Evolutionary conservation across 2,888 invertebrate genomes (phyloP).

Genomic region (Quadroppia sp.): DNA sequence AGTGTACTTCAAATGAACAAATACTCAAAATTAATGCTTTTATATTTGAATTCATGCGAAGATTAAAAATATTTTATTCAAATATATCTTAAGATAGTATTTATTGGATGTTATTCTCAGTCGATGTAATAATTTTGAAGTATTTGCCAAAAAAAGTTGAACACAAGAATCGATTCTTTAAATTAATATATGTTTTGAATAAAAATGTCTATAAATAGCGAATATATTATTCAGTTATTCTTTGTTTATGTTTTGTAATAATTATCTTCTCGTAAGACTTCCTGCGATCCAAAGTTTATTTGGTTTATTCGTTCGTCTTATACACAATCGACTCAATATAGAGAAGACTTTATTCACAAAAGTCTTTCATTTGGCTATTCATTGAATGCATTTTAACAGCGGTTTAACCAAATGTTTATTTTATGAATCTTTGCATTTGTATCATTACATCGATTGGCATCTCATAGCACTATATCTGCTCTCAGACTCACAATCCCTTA

Average conservation of each 20-base stretch:
- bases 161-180: not conserved
- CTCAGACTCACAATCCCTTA: not conserved
- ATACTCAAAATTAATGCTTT: too few species aligned
- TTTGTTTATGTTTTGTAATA: constrained; percentile 26
- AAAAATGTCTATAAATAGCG: constrained; percentile 4
- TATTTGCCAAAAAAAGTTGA: not conserved
- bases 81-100: too few species aligned
- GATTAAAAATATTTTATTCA: too few species aligned
- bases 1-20: too few species aligned
- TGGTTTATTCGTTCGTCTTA: constrained; percentile 21
- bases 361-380: not conserved
- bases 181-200: not conserved
- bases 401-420: constrained; percentile 27
- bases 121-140: too few species aligned
- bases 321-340: not conserved
- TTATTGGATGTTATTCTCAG: too few species aligned
- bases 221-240: constrained; percentile 14
- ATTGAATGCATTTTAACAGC: constrained; percentile 21
- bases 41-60: too few species aligned
- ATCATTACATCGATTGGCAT: not conserved
- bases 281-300: constrained; percentile 28
- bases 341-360: constrained; percentile 2
- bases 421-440: constrained; percentile 9
- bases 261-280: constrained; percentile 32
- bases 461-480: not conserved